Evolutionary conservation across 2,797 vertebrate species (phyloP).

Genomic region (Florisuga fusca): DNA sequence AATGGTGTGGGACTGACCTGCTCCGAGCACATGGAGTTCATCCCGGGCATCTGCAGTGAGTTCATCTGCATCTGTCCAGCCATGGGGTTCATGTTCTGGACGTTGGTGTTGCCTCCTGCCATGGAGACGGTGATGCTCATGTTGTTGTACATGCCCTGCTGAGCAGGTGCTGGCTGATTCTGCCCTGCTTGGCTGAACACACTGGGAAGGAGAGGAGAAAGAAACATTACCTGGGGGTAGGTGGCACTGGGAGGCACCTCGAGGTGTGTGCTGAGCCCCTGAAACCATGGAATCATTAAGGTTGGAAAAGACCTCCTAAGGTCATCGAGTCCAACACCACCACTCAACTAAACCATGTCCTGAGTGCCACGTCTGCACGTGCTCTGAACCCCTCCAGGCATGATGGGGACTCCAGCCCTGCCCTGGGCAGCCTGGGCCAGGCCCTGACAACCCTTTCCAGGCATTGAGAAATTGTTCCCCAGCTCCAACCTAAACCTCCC

Average conservation of each 20-base stretch:
- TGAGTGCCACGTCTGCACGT: no score
- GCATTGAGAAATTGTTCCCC: no score
- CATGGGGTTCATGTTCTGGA: slow-evolving; percentile 88
- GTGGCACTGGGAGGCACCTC: neutral
- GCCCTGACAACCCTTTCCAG: no score
- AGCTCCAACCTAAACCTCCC: no score
- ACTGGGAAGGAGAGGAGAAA: slow-evolving; percentile 23
- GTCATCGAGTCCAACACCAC: no score
- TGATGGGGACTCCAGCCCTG: no score
- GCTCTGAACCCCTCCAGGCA: no score
- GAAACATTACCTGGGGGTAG: accelerated
- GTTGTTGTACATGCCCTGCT: slow-evolving; percentile 96
- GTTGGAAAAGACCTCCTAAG: no score
- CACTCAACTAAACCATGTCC: no score
- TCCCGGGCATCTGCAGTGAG: slow-evolving; percentile 88
- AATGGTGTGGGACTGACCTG: slow-evolving; percentile 80
- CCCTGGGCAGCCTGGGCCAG: no score
- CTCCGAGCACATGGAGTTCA: slow-evolving; percentile 89
- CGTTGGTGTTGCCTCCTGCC: slow-evolving; percentile 87
- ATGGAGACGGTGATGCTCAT: slow-evolving; percentile 99
- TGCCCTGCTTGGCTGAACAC: slow-evolving; percentile 85
- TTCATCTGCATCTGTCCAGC: slow-evolving; percentile 88
- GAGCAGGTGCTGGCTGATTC: slow-evolving; percentile 80
- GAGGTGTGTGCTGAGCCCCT: neutral
- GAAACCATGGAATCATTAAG: neutral